phyloP scores from a whole-genome alignment of 2,797 vertebrate genomes.

The Phataginus tetradactyla region DNA sequence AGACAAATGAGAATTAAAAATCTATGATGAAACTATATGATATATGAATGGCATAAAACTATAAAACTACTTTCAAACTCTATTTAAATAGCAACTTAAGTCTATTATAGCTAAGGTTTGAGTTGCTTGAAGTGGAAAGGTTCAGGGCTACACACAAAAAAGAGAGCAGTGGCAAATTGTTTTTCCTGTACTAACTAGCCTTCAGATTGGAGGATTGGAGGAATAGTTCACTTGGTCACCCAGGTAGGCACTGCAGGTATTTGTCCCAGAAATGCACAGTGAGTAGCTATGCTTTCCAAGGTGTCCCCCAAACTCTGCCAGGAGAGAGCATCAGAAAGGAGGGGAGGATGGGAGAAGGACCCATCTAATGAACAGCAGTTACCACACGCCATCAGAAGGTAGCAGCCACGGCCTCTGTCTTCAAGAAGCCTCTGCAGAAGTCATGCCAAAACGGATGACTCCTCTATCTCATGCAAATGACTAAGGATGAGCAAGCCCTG shows the following conservation, averaged over 20 bases:
- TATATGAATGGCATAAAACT: neutral
- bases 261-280: neutral
- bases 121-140: neutral
- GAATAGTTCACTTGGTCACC: neutral
- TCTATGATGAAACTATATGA: neutral
- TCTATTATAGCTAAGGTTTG: neutral
- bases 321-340: neutral
- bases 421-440: neutral
- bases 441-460: neutral
- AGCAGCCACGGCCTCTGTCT: neutral
- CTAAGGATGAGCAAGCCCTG: neutral
- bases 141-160: neutral
- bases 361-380: no score
- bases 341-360: neutral
- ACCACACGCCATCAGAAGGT: neutral
- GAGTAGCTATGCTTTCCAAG: neutral
- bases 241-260: neutral
- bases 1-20: neutral
- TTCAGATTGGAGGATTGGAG: neutral
- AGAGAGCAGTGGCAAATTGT: neutral
- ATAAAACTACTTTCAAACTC: neutral
- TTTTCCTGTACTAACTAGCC: neutral
- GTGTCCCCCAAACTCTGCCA: neutral
- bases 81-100: neutral
- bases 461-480: neutral